These are phyloP conservation scores for Dasyprocta punctata DNA, from an alignment of 2,113 vertebrate genomes.

Conservation along the genomic window DNA sequence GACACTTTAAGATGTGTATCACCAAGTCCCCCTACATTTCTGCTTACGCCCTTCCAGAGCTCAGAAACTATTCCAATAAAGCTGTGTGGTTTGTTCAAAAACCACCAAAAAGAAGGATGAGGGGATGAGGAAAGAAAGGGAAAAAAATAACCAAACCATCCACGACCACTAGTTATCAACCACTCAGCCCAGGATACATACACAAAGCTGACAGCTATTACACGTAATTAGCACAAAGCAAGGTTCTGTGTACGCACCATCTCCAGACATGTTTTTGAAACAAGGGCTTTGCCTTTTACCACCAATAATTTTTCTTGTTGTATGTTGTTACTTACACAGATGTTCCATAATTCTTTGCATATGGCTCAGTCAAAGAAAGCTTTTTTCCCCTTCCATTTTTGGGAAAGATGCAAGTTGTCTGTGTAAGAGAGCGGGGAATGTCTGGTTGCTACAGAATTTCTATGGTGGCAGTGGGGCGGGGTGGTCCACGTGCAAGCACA, in stretches of 20 bases:
- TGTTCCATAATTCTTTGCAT: slow-evolving; percentile 82
- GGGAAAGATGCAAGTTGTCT: slow-evolving; percentile 77
- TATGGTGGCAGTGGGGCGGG: background rate
- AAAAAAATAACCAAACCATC: background rate
- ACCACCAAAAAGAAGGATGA: background rate
- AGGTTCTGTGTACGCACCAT: slow-evolving; percentile 57
- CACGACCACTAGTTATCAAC: background rate
- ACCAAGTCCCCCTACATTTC: slow-evolving; percentile 58
- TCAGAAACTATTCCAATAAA: slow-evolving; percentile 67
- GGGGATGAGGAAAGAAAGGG: background rate
- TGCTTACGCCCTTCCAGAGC: slow-evolving; percentile 64
- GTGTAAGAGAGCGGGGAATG: slow-evolving; percentile 66
- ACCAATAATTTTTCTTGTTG: slow-evolving; percentile 76
- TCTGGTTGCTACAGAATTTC: slow-evolving; percentile 54
- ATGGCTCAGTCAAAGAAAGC: slow-evolving; percentile 80
- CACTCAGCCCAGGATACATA: slow-evolving; percentile 44
- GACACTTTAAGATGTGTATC: slow-evolving; percentile 71
- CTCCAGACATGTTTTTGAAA: slow-evolving; percentile 77
- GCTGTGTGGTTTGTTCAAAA: slow-evolving; percentile 23
- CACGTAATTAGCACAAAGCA: slow-evolving; percentile 43
- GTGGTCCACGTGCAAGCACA: background rate
- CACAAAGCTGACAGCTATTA: slow-evolving; percentile 18
- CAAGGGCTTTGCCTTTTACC: slow-evolving; percentile 78
- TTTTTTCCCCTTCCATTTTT: slow-evolving; percentile 66
- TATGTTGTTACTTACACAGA: slow-evolving; percentile 80